These are phyloP conservation scores for Patella pellucida DNA, from an alignment of 2,888 invertebrate genomes.

Conservation along the genomic window DNA sequence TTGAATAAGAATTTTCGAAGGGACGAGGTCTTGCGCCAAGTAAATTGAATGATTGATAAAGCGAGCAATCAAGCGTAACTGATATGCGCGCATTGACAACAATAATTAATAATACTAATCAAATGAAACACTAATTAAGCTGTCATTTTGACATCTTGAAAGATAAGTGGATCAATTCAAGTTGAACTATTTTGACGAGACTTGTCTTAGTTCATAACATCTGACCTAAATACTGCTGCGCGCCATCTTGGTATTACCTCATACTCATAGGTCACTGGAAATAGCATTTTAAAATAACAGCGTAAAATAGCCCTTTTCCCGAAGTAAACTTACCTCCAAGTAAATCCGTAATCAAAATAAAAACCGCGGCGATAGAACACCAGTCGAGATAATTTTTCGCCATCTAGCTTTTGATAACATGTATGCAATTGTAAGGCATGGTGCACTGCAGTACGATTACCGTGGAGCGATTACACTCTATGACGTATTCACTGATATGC, in stretches of 20 bases:
- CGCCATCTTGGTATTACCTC: conserved; percentile 11
- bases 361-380: background rate
- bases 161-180: too few relatives aligned
- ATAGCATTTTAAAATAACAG: conserved; percentile 4
- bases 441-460: background rate
- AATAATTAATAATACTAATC: too few relatives aligned
- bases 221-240: conserved; percentile 4
- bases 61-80: too few relatives aligned
- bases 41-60: too few relatives aligned
- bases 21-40: too few relatives aligned
- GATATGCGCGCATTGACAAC: too few relatives aligned
- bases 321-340: background rate
- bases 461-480: conserved; percentile 3
- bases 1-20: too few relatives aligned
- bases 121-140: too few relatives aligned
- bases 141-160: too few relatives aligned
- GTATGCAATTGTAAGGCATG: background rate
- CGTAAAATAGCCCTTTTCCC: background rate
- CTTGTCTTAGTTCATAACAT: background rate
- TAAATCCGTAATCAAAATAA: background rate
- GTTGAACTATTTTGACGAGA: too few relatives aligned
- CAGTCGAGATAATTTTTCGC: background rate
- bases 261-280: conserved; percentile 3
- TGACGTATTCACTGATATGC: conserved; percentile 11
- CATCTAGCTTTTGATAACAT: conserved; percentile 5